These are phyloP conservation scores for Micronisus gabar DNA, from an alignment of 2,113 vertebrate genomes.

Conservation along the genomic window DNA sequence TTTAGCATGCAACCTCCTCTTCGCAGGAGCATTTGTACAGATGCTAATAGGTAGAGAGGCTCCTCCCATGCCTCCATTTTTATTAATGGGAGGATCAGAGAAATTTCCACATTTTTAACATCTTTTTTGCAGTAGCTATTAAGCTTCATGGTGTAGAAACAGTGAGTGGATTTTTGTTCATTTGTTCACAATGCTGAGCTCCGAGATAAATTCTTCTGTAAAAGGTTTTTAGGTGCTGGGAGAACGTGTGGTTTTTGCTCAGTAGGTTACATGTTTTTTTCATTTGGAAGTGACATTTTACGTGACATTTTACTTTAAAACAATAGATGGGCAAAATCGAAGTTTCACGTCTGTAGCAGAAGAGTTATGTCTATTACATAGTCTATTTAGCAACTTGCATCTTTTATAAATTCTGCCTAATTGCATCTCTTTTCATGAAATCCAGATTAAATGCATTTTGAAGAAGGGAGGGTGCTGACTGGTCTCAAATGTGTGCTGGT, in stretches of 20 bases:
- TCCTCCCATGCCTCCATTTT: not conserved
- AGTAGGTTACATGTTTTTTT: not conserved
- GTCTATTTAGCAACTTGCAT: not conserved
- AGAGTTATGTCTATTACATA: not conserved
- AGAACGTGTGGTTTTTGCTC: not conserved
- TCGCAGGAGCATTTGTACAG: not conserved
- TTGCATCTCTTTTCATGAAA: not conserved
- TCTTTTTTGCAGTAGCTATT: not conserved
- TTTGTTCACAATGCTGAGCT: not conserved
- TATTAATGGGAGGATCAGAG: not conserved
- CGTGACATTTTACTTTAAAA: not conserved
- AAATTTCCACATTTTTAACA: not conserved
- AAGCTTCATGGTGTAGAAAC: not conserved
- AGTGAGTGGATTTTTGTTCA: not conserved
- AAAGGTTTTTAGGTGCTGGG: not conserved
- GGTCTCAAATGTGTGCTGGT: not conserved
- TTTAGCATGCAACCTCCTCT: not conserved
- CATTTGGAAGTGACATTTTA: constrained; percentile 30
- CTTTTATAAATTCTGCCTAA: not conserved
- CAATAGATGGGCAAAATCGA: not conserved
- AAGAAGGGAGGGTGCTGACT: not conserved
- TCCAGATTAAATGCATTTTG: not conserved
- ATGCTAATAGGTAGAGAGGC: not conserved
- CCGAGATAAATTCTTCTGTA: not conserved
- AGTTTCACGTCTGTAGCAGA: not conserved